Percentiles rank a stretch among this genome's conserved stretches.
Evolutionary conservation across 1,140 invertebrate species (phyloP).

Genomic region (Rhizoglyphus robini): DNA sequence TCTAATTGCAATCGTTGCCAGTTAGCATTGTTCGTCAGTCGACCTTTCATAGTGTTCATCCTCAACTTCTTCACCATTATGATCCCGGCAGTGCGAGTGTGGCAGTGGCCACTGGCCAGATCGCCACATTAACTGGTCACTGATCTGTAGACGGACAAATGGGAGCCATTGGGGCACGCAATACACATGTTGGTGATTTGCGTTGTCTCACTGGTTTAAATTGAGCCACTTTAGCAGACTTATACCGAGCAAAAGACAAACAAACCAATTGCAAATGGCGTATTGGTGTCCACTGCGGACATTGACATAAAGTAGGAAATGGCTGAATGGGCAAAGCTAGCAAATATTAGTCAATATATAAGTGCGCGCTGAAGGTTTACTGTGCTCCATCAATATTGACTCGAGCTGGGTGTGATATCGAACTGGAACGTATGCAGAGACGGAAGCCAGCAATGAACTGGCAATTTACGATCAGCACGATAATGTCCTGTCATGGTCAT

Average conservation of each 20-base stretch:
- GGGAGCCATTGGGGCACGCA: too few species aligned
- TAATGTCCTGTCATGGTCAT: too few species aligned
- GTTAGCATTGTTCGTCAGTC: background rate
- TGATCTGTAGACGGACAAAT: too few species aligned
- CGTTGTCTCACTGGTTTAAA: background rate
- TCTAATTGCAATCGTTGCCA: background rate
- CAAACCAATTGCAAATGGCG: background rate
- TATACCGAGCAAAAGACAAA: background rate
- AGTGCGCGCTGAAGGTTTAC: background rate
- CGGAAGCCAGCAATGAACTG: too few species aligned
- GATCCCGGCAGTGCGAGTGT: too few species aligned
- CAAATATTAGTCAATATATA: slow-evolving; percentile 4
- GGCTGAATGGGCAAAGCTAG: background rate
- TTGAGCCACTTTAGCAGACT: background rate
- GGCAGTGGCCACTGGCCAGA: too few species aligned
- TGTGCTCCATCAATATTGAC: slow-evolving; percentile 6
- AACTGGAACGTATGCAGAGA: background rate
- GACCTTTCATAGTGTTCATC: background rate
- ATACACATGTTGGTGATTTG: too few species aligned
- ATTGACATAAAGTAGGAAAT: background rate
- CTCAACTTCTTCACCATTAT: too few species aligned
- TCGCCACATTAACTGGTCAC: too few species aligned
- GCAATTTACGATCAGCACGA: too few species aligned
- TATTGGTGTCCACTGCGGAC: background rate
- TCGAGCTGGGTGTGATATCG: background rate